These are phyloP conservation scores for Ganaspis sp. DNA, from an alignment of 1,140 invertebrate species.

Conservation along the genomic window DNA sequence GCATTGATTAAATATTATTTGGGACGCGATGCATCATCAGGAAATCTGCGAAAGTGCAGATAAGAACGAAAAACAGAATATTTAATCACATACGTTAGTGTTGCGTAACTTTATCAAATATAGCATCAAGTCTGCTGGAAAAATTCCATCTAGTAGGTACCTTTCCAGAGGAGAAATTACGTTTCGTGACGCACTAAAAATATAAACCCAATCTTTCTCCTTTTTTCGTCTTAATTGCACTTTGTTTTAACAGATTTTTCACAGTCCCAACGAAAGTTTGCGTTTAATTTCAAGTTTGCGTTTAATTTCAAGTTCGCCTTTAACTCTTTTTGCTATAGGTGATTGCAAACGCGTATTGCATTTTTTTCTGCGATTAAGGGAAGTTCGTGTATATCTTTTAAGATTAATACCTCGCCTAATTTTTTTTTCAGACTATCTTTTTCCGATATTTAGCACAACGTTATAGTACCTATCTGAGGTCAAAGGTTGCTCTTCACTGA, in stretches of 20 bases:
- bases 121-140: neutral
- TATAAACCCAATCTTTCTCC: no score
- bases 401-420: neutral
- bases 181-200: no score
- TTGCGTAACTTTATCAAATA: constrained; percentile 3
- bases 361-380: no score
- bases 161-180: neutral
- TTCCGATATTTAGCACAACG: neutral
- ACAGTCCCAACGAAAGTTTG: no score
- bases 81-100: constrained; percentile 9
- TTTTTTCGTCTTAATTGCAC: no score
- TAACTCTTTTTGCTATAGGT: no score
- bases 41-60: neutral
- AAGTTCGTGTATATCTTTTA: neutral
- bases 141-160: neutral
- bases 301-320: no score
- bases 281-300: no score
- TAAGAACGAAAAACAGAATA: constrained; percentile 11
- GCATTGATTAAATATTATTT: neutral
- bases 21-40: constrained; percentile 6
- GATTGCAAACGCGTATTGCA: no score
- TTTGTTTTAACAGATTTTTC: no score
- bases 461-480: constrained; percentile 54
- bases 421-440: neutral
- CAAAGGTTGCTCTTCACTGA: constrained; percentile 54